Evolutionary conservation across 2,888 invertebrate genomes (phyloP), one percentile per base, ranked within the genome.

Genomic region (Creontiades dilutus): DNA sequence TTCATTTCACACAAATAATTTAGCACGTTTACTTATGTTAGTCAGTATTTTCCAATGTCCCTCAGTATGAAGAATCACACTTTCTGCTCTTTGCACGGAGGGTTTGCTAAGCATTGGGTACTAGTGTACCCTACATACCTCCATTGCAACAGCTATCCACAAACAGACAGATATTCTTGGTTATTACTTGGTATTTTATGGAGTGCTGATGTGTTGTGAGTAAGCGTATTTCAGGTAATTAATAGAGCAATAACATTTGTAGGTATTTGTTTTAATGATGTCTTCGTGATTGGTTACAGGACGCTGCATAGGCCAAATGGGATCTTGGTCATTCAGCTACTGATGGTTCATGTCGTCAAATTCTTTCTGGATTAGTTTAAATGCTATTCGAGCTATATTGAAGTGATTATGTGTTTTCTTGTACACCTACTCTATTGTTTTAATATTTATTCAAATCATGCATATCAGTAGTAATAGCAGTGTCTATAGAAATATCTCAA

Each of bases 291-390:
- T 81, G 80, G 52, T 68, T 68, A 52, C 92, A 94, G 94, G 97
- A 78, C 96, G 96, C 92, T 96, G 97, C 92, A 96, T 98, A 91
- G 97, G 97, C 55, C 97, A 97, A 92, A 97, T 97, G 94, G 97
- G 98, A 57, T 97, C 97, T 91, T 95, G 96, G 95, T 96, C 96
- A 52, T 96, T 96, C 93, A 94, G 94, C 92, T 94, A 93, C 92
- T 94, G 92, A 93, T 90, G 47, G 68, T 61, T n/a, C 61, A 37
- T 75, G 23, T 16, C 78, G 23, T 47, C 14, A 78, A 88, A 52
- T 19, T 57, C 61, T 52, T 37, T 85, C 46, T 85, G 37, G 47
- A 27, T 85, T 85, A 28, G 55, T 85, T 61, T 85, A 19, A 61
- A 85, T 37, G 61, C 85, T 61, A 85, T 23, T 52, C 52, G 82